Base-by-base conservation (phyloP, 1,140 invertebrate genomes). In the Aleiodes sp. region DNA sequence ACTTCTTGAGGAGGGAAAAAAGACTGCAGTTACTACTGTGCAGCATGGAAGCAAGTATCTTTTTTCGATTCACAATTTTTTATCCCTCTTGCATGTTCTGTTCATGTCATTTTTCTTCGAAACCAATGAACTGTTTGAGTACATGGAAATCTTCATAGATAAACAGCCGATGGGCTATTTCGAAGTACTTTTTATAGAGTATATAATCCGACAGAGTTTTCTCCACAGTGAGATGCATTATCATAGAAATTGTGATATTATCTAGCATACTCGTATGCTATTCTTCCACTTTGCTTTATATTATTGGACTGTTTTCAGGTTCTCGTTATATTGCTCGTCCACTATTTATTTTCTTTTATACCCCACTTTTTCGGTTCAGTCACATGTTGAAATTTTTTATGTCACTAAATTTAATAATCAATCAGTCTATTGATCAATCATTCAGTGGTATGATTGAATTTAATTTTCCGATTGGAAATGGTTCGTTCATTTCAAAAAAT, bases 161-260 rank as follows among this genome's bases (percentile, higher is more conserved):
- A 52, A 1, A 52, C 8, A 21, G 4, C 16, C 9, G 12, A 52
- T 21, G 21, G 16, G 12, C 21, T 26, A n/a, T n/a, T 12, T 9
- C 21, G 21, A 2, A n/a, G 14, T n/a, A 14, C 10, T 52, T 4
- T 19, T 26, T 24, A 16, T 16, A 52, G 2, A 52, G 26, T 52
- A n/a, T n/a, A n/a, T n/a, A n/a, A n/a, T n/a, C n/a, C n/a, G n/a
- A n/a, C n/a, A n/a, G n/a, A n/a, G n/a, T n/a, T n/a, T n/a, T n/a
- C n/a, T n/a, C n/a, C n/a, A n/a, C n/a, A n/a, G n/a, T n/a, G n/a
- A 31, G 16, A 12, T 28, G 21, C 72, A 71, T 77, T 77, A 77
- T 75, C 76, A 77, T 77, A 77, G 76, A 77, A 77, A 77, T 77
- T 73, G 74, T 41, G 41, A 74, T 57, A 77, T 77, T 77, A 77